Evolutionary conservation across 1,140 invertebrate species (phyloP).

Genomic region (Metaphire vulgaris): DNA sequence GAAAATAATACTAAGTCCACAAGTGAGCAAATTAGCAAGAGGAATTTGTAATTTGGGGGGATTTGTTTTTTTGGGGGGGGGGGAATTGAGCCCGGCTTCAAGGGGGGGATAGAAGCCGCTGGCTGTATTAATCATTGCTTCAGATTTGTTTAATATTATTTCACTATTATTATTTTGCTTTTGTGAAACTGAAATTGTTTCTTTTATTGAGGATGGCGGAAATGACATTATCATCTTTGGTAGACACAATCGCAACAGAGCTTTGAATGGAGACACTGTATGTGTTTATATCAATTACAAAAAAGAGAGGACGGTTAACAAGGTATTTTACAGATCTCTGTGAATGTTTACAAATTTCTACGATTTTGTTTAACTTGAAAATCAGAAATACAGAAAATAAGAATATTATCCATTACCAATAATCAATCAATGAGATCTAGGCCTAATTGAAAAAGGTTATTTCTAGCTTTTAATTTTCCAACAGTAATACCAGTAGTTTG

Average conservation of each 20-base stretch:
- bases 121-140: too few species aligned
- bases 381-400: background rate
- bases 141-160: too few species aligned
- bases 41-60: too few species aligned
- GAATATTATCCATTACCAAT: background rate
- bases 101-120: too few species aligned
- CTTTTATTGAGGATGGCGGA: conserved; percentile 56
- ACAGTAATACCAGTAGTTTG: too few species aligned
- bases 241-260: conserved; percentile 65
- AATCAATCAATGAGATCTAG: background rate
- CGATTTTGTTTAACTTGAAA: background rate
- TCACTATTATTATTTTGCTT: background rate
- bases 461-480: background rate
- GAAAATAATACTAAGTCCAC: too few species aligned
- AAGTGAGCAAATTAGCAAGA: too few species aligned
- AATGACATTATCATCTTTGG: conserved; percentile 69
- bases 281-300: conserved; percentile 58
- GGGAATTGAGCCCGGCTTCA: too few species aligned
- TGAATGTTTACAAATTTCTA: background rate
- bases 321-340: background rate
- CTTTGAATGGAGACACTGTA: conserved; percentile 78
- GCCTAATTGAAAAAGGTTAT: background rate
- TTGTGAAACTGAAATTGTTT: background rate
- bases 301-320: conserved; percentile 53
- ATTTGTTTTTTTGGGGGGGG: too few species aligned